Evolutionary conservation across 2,797 vertebrate species (phyloP), one percentile per base, ranked within the genome.

Genomic region (Microctenopoma steveboyesi): DNA sequence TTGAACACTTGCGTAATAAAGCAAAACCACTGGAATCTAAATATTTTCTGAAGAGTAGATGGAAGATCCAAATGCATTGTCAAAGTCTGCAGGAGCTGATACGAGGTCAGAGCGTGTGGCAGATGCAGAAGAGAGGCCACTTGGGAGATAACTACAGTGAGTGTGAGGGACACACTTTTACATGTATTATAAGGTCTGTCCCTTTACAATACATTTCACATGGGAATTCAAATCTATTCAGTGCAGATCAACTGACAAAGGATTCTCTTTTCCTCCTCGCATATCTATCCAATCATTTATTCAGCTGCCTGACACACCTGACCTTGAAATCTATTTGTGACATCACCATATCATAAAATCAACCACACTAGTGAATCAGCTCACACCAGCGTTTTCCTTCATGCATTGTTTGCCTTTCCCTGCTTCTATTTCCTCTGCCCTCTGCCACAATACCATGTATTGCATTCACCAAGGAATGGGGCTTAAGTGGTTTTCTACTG

Each of bases 301-400:
- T 50, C 28, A 22, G 40, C 55, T 64, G 40, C 59, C 22, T 61
- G 28, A 53, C 43, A 64, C 35, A 50, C 5, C 13, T 62, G 39
- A 73, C 68, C 70, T 76, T 81, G 47, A 57, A 74, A 47, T 74
- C 48, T 52, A 35, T 64, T 51, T 46, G 15, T 37, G 3, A 39
- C 53, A 59, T 13, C 53, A 52, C 15, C 40, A 2, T 4, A 14
- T 39, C 13, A 60, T 46, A 50, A 25, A 57, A 43, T 77, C 46
- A 71, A 15, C 48, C 54, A 27, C 43, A 54, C 47, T 55, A n/a
- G 4, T 33, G 46, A 60, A 45, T 59, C 51, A 15, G 7, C 16
- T 55, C 25, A 22, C 53, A 25, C 13, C n/a, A 16, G 35, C 40
- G 9, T 48, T 69, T 63, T 22, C 9, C 12, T 48, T 55, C 28